Evolutionary conservation across 1,140 invertebrate genomes (phyloP), one percentile per base, ranked within the genome.

Genomic region (Drosophila parabipectinata): DNA sequence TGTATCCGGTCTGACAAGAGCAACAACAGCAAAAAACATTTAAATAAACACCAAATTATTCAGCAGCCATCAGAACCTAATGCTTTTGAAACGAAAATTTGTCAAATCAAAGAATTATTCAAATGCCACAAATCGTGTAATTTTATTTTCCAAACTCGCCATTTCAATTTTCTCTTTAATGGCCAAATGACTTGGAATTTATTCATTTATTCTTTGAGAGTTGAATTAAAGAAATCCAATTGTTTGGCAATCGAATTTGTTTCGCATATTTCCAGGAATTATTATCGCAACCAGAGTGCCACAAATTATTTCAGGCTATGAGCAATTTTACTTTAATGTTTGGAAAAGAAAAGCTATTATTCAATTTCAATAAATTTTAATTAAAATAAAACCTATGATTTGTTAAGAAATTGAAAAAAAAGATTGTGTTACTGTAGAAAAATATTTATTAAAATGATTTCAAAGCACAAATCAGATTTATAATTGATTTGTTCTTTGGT

Each of bases 41-140:
- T n/a, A 44, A 15, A 63, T 37, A 71, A 63, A 69, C 44, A 48
- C 41, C 10, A 68, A 60, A 79, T 74, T 63, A 74, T 74, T 68
- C 58, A 68, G 45, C 45, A 45, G 48, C 45, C 32, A 12, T 18
- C 28, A 59, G 34, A 53, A 41, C 52, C 37, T n/a, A 37, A 50
- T 28, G 52, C 59, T 14, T 47, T 74, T 28, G 9, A 8, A 45
- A 21, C 18, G 9, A 58, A 47, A 34, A 69, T 34, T 32, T 32
- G 4, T 14, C 34, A 50, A 41, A 44, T 32, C 26, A 50, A 34
- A 30, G 24, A 41, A 41, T 72, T 26, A 47, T 37, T 68, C 32
- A 47, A 67, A 47, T 68, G 50, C 66, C 62, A 45, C 50, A 55
- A 67, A 54, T 37, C 30, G 28, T 34, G 15, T 30, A 54, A 47